Conservation (phyloP, 2,113 vertebrate genomes). For the Leptocoma aspasia region DNA sequence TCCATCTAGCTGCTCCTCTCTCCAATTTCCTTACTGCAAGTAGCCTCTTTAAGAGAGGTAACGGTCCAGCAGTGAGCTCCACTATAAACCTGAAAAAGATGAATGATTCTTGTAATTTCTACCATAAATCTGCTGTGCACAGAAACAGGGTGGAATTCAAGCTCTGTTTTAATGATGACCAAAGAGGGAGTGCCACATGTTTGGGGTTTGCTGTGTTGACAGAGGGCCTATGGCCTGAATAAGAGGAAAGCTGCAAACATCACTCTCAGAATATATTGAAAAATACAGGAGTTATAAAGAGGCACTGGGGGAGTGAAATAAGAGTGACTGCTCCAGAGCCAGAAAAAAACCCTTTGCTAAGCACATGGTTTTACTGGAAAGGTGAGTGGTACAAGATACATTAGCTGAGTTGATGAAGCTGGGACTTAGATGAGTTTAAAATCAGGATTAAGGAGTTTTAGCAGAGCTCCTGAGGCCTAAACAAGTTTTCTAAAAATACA, state of each 20-base stretch:
- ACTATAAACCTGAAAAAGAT: conserved; percentile 18
- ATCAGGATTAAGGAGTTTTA: neutral
- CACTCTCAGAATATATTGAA: neutral
- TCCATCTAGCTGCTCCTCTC: neutral
- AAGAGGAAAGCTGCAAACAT: neutral
- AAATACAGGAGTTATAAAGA: neutral
- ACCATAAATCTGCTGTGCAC: conserved; percentile 11
- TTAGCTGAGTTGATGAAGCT: neutral
- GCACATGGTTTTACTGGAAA: neutral
- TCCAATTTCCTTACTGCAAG: conserved; percentile 6
- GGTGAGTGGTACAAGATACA: neutral
- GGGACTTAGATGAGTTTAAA: neutral
- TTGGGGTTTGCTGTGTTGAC: neutral
- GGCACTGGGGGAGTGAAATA: neutral
- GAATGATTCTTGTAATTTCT: conserved; percentile 48
- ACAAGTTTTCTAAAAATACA: neutral
- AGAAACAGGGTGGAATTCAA: neutral
- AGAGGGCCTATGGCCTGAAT: neutral
- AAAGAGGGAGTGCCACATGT: neutral
- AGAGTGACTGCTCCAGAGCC: neutral
- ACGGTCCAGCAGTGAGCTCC: neutral
- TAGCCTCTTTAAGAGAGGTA: neutral
- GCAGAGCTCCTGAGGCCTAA: neutral
- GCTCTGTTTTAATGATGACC: neutral
- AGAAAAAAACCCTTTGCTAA: neutral